These are phyloP conservation scores for Homarus americanus DNA, from an alignment of 1,140 invertebrate genomes.

Conservation along the genomic window DNA sequence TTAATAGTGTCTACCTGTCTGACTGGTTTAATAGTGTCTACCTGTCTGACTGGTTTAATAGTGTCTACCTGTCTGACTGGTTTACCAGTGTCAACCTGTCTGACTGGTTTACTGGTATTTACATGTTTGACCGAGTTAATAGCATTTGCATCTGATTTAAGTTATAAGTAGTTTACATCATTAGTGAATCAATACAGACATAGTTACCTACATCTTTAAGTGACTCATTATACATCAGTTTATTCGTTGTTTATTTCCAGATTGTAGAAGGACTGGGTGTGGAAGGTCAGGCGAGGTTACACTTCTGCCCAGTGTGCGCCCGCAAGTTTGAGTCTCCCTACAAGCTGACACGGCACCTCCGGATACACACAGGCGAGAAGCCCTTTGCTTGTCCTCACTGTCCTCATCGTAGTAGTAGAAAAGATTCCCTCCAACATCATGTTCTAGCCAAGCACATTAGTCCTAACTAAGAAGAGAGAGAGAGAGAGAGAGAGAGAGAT, in stretches of 20 bases:
- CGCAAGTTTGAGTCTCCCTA: conserved; percentile 52
- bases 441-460: conserved; percentile 21
- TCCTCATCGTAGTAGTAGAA: conserved; percentile 44
- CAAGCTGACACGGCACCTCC: conserved; percentile 30
- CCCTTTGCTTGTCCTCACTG: conserved; percentile 42
- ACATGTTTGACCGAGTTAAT: too few species aligned
- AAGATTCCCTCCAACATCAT: conserved; percentile 40
- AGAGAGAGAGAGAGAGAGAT: background rate
- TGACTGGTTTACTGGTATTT: too few species aligned
- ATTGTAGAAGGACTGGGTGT: background rate
- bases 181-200: too few species aligned
- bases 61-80: too few species aligned
- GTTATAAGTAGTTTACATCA: too few species aligned
- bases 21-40: too few species aligned
- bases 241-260: background rate
- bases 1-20: too few species aligned
- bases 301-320: conserved; percentile 14
- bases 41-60: too few species aligned
- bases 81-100: too few species aligned
- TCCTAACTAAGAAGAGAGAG: background rate
- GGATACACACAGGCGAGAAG: conserved; percentile 48
- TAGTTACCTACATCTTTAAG: background rate
- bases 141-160: too few species aligned
- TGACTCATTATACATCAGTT: background rate
- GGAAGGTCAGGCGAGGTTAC: background rate